These are phyloP conservation scores for Callinectes sapidus DNA, from an alignment of 2,888 invertebrate genomes.

Conservation along the genomic window DNA sequence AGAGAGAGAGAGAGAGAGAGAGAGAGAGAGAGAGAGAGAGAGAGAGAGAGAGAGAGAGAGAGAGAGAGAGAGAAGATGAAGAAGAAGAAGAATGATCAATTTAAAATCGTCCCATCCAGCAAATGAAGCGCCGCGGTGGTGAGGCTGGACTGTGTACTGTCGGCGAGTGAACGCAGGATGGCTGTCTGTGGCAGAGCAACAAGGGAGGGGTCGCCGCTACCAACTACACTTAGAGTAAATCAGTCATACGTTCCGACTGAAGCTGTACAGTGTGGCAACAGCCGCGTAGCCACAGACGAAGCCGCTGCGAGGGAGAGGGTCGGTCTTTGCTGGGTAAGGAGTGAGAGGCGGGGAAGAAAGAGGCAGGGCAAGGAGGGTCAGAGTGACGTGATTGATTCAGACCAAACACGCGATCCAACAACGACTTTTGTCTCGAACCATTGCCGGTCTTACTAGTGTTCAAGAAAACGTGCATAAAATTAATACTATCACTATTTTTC, in stretches of 20 bases:
- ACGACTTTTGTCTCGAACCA: slow-evolving; percentile 59
- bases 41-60: not conserved
- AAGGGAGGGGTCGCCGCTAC: slow-evolving; percentile 17
- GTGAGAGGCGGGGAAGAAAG: slow-evolving; percentile 29
- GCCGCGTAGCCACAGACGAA: slow-evolving; percentile 19
- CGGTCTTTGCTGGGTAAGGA: slow-evolving; percentile 22
- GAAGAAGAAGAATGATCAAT: not conserved
- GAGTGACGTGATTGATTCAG: slow-evolving; percentile 65
- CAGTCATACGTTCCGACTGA: slow-evolving; percentile 46
- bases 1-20: slow-evolving; percentile 4
- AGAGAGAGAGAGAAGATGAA: slow-evolving; percentile 6
- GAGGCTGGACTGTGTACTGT: not conserved
- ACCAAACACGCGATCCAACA: slow-evolving; percentile 59
- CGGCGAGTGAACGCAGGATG: not conserved
- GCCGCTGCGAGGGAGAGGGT: slow-evolving; percentile 27
- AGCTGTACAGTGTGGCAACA: slow-evolving; percentile 31
- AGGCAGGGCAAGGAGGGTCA: slow-evolving; percentile 45
- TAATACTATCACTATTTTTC: slow-evolving; percentile 36
- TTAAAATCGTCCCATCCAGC: slow-evolving; percentile 19
- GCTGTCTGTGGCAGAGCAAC: slow-evolving; percentile 23
- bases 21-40: not conserved
- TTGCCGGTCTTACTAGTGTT: slow-evolving; percentile 40
- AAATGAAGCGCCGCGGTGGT: not conserved
- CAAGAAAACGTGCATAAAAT: slow-evolving; percentile 49
- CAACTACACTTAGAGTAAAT: slow-evolving; percentile 47